phyloP scores from a whole-genome alignment of 23 tunicate genomes.

The Phallusia fumigata region DNA sequence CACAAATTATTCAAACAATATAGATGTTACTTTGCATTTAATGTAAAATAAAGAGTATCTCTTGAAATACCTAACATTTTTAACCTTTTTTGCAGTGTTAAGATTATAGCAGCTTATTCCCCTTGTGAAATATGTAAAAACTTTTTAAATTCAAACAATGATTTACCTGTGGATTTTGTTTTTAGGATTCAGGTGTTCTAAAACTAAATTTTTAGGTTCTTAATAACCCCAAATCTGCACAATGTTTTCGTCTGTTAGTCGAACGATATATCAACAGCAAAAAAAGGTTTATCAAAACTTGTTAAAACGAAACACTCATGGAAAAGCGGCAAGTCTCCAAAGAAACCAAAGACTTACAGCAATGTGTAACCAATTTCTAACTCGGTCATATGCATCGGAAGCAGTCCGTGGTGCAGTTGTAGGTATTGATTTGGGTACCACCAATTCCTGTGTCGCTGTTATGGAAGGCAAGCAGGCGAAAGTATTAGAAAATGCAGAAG shows the following conservation, averaged over 20 bases:
- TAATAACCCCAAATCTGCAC: too few relatives aligned
- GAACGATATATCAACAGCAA: conserved; percentile 38
- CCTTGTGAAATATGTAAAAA: too few relatives aligned
- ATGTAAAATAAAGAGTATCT: too few relatives aligned
- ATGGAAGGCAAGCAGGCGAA: conserved; percentile 98
- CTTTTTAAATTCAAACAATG: too few relatives aligned
- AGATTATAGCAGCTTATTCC: too few relatives aligned
- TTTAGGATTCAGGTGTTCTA: too few relatives aligned
- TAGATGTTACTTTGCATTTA: too few relatives aligned
- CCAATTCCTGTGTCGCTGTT: conserved; percentile 96
- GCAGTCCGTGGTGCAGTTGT: conserved; percentile 91
- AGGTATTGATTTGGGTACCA: conserved; percentile 95
- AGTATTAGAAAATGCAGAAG: conserved; percentile 96
- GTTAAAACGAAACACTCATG: conserved; percentile 18
- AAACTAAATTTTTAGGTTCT: too few relatives aligned
- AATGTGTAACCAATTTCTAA: conserved; percentile 24
- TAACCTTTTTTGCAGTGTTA: too few relatives aligned
- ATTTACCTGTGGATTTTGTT: too few relatives aligned
- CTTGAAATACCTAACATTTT: too few relatives aligned
- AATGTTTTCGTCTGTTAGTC: conserved; percentile 39
- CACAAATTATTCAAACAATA: too few relatives aligned
- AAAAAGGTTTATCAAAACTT: conserved; percentile 33
- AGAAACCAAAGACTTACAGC: not conserved
- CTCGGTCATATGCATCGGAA: conserved; percentile 58
- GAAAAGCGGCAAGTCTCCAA: conserved; percentile 1